Evolutionary conservation across 1,140 invertebrate species (phyloP).

Genomic region (Drosophila navojoa): DNA sequence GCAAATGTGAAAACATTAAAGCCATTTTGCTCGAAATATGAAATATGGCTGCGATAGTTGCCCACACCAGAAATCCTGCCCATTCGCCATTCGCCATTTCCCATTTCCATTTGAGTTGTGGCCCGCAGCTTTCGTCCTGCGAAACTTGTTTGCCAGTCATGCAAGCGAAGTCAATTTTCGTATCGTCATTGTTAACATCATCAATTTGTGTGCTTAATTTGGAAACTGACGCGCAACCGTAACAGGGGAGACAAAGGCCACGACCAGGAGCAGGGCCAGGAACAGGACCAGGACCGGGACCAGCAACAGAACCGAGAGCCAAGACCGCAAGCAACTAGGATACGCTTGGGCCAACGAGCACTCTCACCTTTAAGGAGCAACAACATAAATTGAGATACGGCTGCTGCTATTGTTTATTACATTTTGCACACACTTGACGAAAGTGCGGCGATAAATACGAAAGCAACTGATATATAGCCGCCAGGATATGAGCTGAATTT

Average conservation of each 20-base stretch:
- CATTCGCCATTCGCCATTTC: conserved; percentile 2
- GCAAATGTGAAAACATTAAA: conserved; percentile 82
- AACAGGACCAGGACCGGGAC: neutral
- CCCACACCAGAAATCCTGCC: conserved; percentile 10
- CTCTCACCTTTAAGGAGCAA: conserved; percentile 62
- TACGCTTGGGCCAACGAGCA: conserved; percentile 17
- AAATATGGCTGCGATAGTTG: conserved; percentile 70
- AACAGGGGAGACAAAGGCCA: conserved; percentile 49
- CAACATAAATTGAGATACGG: conserved; percentile 77
- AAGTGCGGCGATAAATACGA: conserved; percentile 68
- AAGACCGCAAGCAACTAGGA: neutral
- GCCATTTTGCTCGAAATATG: conserved; percentile 62
- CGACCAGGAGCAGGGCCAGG: conserved; percentile 8
- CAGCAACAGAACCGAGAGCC: neutral
- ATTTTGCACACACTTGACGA: conserved; percentile 75
- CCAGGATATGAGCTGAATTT: conserved; percentile 24
- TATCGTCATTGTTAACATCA: conserved; percentile 82
- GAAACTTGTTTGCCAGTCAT: conserved; percentile 77
- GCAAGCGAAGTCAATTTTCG: conserved; percentile 65
- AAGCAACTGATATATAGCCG: conserved; percentile 40
- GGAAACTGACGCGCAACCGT: conserved; percentile 80
- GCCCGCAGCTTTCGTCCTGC: conserved; percentile 29
- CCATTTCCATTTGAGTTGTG: conserved; percentile 2
- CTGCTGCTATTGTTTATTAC: conserved; percentile 76
- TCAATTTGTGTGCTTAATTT: conserved; percentile 82